Evolutionary conservation across 2,888 invertebrate genomes (phyloP).

Genomic region (Patella ulyssiponensis): DNA sequence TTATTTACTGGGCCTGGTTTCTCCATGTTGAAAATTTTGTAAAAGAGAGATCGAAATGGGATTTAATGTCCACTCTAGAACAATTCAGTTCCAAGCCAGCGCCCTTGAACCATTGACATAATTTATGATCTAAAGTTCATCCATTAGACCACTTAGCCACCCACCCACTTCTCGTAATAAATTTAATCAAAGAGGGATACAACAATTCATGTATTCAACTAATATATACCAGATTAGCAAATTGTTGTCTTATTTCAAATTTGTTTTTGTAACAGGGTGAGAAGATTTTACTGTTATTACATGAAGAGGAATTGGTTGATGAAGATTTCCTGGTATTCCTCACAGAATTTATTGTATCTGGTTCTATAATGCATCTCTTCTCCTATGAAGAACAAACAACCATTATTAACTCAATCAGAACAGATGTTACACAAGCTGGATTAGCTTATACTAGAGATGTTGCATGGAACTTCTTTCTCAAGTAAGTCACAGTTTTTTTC

Average conservation of each 20-base stretch:
- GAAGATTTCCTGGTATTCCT: constrained; percentile 69
- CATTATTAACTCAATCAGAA: constrained; percentile 71
- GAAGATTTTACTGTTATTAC: constrained; percentile 65
- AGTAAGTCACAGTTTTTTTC: constrained; percentile 41
- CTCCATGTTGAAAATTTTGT: too few relatives aligned
- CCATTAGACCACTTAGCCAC: background rate
- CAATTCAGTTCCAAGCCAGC: too few relatives aligned
- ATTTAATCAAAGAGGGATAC: background rate
- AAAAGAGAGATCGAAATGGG: too few relatives aligned
- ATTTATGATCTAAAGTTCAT: too few relatives aligned
- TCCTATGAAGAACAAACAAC: constrained; percentile 70
- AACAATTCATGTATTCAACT: too few relatives aligned
- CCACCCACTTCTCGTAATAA: background rate
- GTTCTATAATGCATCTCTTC: constrained; percentile 69
- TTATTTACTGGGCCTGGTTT: too few relatives aligned
- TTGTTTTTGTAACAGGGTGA: constrained; percentile 59
- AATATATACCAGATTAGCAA: too few relatives aligned
- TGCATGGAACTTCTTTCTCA: constrained; percentile 72
- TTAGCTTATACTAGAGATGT: constrained; percentile 70
- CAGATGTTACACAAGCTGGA: constrained; percentile 71
- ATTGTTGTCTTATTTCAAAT: background rate
- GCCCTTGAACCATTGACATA: too few relatives aligned
- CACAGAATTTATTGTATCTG: constrained; percentile 69
- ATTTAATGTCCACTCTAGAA: too few relatives aligned
- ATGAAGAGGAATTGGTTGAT: constrained; percentile 68